Evolutionary conservation across 2,113 vertebrate genomes (phyloP), one percentile per base, ranked within the genome.

Genomic region (Sterrhoptilus dennistouni): DNA sequence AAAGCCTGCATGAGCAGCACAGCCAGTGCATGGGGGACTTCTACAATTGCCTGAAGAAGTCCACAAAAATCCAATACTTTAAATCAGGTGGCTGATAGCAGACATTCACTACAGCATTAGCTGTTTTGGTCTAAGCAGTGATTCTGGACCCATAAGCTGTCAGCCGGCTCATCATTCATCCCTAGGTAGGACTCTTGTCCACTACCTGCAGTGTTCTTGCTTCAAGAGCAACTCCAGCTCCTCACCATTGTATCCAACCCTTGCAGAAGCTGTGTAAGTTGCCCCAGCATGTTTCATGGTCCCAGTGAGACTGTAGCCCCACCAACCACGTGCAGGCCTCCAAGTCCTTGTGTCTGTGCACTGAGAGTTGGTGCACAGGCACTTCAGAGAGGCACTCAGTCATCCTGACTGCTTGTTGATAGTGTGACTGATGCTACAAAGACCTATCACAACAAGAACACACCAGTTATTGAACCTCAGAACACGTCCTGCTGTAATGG

Each of bases 221-320:
- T 42, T 29, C 49, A 47, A 52, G 57, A 27, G 20, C 25, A 76
- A 0, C 33, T 91, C 19, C 29, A 24, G 7, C 11, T 77, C 20
- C 35, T 89, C 27, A 7, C 17, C 3, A 3, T 21, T 3, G 0
- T 8, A 24, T 25, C 24, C 24, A 52, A 3, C 5, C 22, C 5
- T 19, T 69, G 42, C 83, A 61, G 40, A n/a, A 31, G n/a, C 1
- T 22, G 27, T 40, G 36, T 61, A 15, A 83, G 13, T 13, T 33
- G 5, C 25, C 44, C 53, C 35, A 8, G 23, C 10, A 1, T 6
- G 5, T 20, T 54, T 61, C 21, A 1, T 21, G 40, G 10, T 40
- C 23, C 19, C 10, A 12, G 2, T 12, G 28, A 45, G 25, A 23
- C 5, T 0, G 0, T 19, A 83, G 38, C 50, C 59, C 33, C 71